Percentiles rank a stretch among this genome's conserved stretches.
phyloP scores from a whole-genome alignment of 2,113 vertebrate species.

The Anser cygnoides region DNA sequence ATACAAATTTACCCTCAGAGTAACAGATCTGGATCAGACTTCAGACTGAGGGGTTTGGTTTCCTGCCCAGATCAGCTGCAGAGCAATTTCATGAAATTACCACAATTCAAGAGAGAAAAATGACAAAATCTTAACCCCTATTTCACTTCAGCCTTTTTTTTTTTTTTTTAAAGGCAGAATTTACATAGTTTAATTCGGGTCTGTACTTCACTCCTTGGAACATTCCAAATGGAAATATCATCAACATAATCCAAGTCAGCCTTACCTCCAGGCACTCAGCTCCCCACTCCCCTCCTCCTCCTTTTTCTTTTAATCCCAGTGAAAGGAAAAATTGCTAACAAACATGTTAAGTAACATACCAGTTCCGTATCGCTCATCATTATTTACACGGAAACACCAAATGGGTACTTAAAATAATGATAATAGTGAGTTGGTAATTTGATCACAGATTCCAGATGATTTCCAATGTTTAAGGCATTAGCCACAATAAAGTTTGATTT shows the following conservation, averaged over 20 bases:
- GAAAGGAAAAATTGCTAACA: neutral
- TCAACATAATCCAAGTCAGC: neutral
- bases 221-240: neutral
- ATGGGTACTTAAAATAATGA: conserved; percentile 20
- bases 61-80: conserved; percentile 33
- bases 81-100: conserved; percentile 15
- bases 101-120: neutral
- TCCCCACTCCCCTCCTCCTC: rapidly evolving
- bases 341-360: neutral
- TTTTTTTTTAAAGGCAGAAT: neutral
- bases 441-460: conserved; percentile 41
- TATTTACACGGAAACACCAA: conserved; percentile 33
- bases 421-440: conserved; percentile 5
- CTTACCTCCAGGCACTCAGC: neutral
- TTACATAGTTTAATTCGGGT: neutral
- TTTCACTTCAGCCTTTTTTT: neutral
- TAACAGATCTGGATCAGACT: conserved; percentile 11
- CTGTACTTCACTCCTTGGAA: neutral
- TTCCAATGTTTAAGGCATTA: conserved; percentile 33
- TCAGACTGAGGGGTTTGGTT: conserved; percentile 19
- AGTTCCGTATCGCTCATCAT: neutral
- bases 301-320: neutral
- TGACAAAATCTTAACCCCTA: neutral
- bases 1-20: neutral
- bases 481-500: conserved; percentile 23